phyloP scores from a whole-genome alignment of 2,113 vertebrate genomes.

The Serinus canaria region DNA sequence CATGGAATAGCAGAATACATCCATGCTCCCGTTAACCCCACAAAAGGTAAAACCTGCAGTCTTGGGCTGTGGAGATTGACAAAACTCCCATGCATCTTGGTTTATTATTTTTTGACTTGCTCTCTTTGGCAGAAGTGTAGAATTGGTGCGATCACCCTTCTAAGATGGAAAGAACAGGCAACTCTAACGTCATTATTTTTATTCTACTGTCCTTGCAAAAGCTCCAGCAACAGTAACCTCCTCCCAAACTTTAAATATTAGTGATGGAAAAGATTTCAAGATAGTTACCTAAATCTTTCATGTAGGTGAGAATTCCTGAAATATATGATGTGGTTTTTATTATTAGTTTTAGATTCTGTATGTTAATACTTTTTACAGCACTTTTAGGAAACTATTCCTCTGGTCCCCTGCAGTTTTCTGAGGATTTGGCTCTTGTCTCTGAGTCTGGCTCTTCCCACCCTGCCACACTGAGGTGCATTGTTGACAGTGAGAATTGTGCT shows the following conservation, averaged over 20 bases:
- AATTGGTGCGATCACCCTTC: background rate
- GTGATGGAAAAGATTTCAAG: background rate
- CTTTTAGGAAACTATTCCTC: background rate
- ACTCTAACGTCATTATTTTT: background rate
- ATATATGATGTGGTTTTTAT: background rate
- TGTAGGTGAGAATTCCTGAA: background rate
- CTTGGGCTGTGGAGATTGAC: background rate
- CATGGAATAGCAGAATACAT: background rate
- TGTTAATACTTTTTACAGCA: background rate
- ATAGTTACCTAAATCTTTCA: background rate
- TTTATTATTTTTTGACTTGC: background rate
- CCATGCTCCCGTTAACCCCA: background rate
- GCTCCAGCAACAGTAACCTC: background rate
- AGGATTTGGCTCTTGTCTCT: background rate
- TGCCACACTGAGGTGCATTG: background rate
- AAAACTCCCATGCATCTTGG: background rate
- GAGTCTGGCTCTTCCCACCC: background rate
- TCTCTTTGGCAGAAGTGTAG: background rate
- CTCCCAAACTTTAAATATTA: background rate
- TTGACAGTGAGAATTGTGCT: background rate
- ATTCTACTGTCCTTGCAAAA: background rate
- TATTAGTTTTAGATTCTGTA: background rate
- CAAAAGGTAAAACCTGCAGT: background rate
- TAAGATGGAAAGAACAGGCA: background rate
- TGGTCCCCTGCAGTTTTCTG: background rate